Evolutionary conservation across 2,113 vertebrate genomes (phyloP).

Genomic region (Vanacampus margaritifer): DNA sequence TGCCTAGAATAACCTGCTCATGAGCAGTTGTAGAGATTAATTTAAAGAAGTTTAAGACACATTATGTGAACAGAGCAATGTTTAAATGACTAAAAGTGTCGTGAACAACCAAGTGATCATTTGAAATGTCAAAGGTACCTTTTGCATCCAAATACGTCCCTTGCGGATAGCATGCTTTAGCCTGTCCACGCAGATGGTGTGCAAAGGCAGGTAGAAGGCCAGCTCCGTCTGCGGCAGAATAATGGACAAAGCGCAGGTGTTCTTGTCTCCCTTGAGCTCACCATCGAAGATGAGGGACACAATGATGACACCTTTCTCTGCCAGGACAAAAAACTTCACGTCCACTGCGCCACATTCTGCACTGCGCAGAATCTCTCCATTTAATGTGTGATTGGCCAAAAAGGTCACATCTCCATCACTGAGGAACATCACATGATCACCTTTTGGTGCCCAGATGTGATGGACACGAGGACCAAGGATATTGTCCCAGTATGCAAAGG

Average conservation of each 20-base stretch:
- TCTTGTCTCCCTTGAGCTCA: conserved; percentile 94
- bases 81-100: not conserved
- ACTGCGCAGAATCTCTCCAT: conserved; percentile 95
- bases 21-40: conserved; percentile 14
- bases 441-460: conserved; percentile 93
- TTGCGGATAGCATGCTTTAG: conserved; percentile 93
- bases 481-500: conserved; percentile 99
- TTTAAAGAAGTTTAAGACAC: no score
- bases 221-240: conserved; percentile 92
- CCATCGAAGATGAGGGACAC: conserved; percentile 97
- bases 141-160: conserved; percentile 98
- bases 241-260: conserved; percentile 92
- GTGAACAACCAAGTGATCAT: not conserved
- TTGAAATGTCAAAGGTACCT: conserved; percentile 71
- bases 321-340: conserved; percentile 95
- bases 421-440: conserved; percentile 79
- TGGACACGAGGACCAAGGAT: conserved; percentile 93
- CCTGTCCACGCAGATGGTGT: conserved; percentile 90
- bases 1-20: conserved; percentile 19
- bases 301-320: conserved; percentile 95
- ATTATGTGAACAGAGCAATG: not conserved
- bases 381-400: conserved; percentile 94
- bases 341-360: conserved; percentile 94
- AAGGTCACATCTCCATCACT: conserved; percentile 95
- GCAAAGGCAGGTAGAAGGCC: conserved; percentile 90